Conservation (phyloP, 2,888 invertebrate genomes). For the Exephanes ischioxanthus region DNA sequence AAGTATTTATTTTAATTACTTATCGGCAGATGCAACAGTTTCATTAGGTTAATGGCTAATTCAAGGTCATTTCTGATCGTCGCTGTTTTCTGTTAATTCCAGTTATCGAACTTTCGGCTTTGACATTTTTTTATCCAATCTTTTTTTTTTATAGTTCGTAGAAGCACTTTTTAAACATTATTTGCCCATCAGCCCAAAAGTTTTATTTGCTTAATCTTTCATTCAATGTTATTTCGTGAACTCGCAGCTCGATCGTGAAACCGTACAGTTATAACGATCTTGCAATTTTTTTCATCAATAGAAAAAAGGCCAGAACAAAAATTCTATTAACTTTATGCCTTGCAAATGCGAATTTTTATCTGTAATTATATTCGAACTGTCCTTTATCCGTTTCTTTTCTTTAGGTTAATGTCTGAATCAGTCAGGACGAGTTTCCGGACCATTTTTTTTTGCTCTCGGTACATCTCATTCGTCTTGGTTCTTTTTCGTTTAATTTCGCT, state of each 20-base stretch:
- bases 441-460: background rate
- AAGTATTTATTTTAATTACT: background rate
- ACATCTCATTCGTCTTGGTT: conserved; percentile 23
- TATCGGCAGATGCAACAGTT: background rate
- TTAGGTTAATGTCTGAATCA: conserved; percentile 24
- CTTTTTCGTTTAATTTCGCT: conserved; percentile 26
- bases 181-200: background rate
- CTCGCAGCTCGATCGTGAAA: background rate
- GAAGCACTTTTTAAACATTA: background rate
- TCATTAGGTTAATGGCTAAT: too few relatives aligned
- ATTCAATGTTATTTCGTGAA: background rate
- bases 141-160: background rate
- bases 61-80: too few relatives aligned
- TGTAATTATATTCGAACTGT: background rate
- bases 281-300: background rate
- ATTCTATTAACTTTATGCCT: too few relatives aligned
- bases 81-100: background rate
- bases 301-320: background rate
- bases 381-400: background rate
- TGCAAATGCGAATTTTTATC: background rate
- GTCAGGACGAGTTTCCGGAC: conserved; percentile 1
- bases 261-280: background rate
- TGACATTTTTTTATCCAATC: background rate
- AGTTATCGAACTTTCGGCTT: background rate
- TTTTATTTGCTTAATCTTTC: background rate